Base-by-base conservation (phyloP, 2,888 invertebrate genomes). In the Sepioteuthis lessoniana region DNA sequence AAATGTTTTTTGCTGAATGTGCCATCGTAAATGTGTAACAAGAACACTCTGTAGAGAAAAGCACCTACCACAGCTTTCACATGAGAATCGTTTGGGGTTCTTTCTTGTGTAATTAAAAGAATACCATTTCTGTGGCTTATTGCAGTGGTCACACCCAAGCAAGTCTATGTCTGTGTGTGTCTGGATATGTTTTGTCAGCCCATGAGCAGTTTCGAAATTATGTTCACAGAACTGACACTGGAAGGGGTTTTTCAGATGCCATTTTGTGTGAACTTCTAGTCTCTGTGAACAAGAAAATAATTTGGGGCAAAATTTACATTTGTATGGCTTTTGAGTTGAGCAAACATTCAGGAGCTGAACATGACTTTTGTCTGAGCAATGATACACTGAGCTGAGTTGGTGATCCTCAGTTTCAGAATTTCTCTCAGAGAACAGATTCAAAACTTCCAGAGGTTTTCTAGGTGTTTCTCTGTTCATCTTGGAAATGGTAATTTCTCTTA, bases 251-350 rank as follows among this genome's bases (percentile, higher is more conserved):
- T n/a, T 76, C 16, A 76, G 1, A 13, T 76, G 76, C n/a, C 76
- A 76, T n/a, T 76, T 76, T 0, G 76, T 76, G n/a, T 76, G 76
- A 13, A 35, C n/a, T 35, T 76, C 76, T 0, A 76, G 76, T 16
- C 76, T 76, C 76, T 76, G 76, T 1, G n/a, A 35, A 16, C 76
- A 76, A 76, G 76, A 76, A 35, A 76, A 76, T 76, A 76, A 76
- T 35, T 76, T 76, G n/a, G 76, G n/a, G 35, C 76, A 76, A 76
- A 76, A 76, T 76, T 76, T 76, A 76, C 76, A 76, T 76, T 76
- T 76, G 76, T 76, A 76, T 35, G 76, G 76, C 16, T 76, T 76
- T 76, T 16, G n/a, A 76, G 35, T 76, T 76, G 76, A 76, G 76
- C 76, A 76, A 76, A 76, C 76, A 76, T 76, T 76, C 76, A n/a